Evolutionary conservation across 2,113 vertebrate genomes (phyloP).

Genomic region (Hymenochirus boettgeri): DNA sequence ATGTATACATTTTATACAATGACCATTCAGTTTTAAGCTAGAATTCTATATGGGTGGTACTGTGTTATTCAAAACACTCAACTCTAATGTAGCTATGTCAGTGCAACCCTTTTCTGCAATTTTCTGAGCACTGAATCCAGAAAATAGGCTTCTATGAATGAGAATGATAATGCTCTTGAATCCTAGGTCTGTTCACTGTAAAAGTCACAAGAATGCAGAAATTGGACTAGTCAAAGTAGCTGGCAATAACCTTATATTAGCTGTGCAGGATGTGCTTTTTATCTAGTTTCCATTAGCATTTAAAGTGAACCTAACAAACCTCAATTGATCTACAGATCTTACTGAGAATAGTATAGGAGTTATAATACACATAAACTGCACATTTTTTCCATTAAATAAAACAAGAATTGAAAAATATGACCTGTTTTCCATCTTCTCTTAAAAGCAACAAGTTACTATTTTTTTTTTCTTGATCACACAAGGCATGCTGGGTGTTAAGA

Average conservation of each 20-base stretch:
- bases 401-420: no score
- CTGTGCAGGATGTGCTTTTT: slow-evolving; percentile 18
- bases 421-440: no score
- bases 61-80: no score
- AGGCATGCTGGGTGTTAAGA: no score
- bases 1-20: no score
- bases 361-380: not conserved
- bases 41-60: no score
- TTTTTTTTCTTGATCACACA: no score
- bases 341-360: not conserved
- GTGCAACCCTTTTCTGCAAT: slow-evolving; percentile 29
- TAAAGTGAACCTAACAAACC: not conserved
- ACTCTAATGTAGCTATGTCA: slow-evolving; percentile 13
- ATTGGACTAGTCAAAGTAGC: slow-evolving; percentile 25
- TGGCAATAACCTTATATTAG: slow-evolving; percentile 24
- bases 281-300: slow-evolving; percentile 10
- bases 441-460: no score
- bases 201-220: slow-evolving; percentile 18
- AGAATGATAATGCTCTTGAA: slow-evolving; percentile 20
- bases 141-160: slow-evolving; percentile 27
- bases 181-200: slow-evolving; percentile 20
- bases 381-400: no score
- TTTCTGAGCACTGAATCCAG: slow-evolving; percentile 7
- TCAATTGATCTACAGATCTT: not conserved
- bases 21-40: no score